A percentile compares a stretch with the other conserved stretches of the same genome.
phyloP scores from a whole-genome alignment of 2,113 vertebrate genomes.

The Coptodon bakossiorum region DNA sequence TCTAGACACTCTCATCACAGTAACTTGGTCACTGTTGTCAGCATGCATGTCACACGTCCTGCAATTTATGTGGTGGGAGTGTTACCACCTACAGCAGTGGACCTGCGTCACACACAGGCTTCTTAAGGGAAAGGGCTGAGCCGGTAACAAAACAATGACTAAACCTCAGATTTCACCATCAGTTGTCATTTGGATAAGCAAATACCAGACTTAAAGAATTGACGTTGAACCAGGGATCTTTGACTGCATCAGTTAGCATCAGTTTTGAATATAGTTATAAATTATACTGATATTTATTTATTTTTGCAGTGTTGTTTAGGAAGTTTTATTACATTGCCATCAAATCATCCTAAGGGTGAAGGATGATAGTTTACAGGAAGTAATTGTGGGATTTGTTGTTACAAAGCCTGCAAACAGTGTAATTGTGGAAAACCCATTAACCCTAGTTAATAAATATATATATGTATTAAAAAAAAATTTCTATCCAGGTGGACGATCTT shows the following conservation, averaged over 20 bases:
- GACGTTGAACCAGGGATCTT: background rate
- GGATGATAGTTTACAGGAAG: background rate
- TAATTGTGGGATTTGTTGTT: background rate
- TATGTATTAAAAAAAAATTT: background rate
- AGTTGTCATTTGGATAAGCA: background rate
- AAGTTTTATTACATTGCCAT: background rate
- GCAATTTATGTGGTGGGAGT: background rate
- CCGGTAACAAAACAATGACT: background rate
- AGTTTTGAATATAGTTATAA: background rate
- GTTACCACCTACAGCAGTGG: background rate
- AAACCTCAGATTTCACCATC: background rate
- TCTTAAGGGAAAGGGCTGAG: background rate
- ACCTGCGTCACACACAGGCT: background rate
- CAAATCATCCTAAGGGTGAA: background rate
- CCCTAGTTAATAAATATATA: background rate
- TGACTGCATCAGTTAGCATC: background rate
- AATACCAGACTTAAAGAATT: background rate
- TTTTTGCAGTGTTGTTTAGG: background rate
- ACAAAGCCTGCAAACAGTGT: background rate
- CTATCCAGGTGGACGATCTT: conserved; percentile 82
- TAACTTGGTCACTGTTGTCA: background rate
- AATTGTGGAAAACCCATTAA: background rate
- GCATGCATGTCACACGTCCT: background rate
- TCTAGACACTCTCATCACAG: background rate
- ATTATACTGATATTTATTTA: background rate